Evolutionary conservation across 2,888 invertebrate species (phyloP).

Genomic region (Ptychoptera albimana): DNA sequence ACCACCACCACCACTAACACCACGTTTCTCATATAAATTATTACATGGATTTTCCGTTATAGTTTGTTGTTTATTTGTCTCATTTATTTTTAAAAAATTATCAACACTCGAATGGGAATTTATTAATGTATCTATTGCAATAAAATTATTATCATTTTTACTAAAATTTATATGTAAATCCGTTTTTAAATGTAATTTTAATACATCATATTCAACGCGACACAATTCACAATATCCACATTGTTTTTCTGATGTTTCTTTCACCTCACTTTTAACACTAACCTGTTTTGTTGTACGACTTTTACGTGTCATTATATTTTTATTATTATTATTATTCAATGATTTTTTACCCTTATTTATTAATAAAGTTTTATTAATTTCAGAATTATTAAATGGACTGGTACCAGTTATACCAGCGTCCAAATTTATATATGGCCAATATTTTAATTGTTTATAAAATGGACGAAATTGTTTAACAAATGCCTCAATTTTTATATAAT

Average conservation of each 20-base stretch:
- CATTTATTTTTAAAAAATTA: conserved; percentile 46
- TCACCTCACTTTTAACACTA: conserved; percentile 2
- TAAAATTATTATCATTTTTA: conserved; percentile 55
- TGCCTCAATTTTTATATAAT: conserved; percentile 54
- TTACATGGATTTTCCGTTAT: conserved; percentile 28
- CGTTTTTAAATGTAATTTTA: conserved; percentile 53
- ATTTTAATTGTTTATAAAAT: conserved; percentile 26
- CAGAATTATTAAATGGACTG: conserved; percentile 8
- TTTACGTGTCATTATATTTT: conserved; percentile 23
- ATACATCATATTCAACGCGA: conserved; percentile 52
- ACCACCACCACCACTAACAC: too few relatives aligned
- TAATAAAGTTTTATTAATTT: background rate
- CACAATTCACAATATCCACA: conserved; percentile 71
- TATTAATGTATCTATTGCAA: conserved; percentile 57
- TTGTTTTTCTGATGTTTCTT: conserved; percentile 24
- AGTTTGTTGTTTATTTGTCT: conserved; percentile 32
- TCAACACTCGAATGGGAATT: conserved; percentile 48
- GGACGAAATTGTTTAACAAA: conserved; percentile 24
- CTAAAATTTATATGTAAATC: conserved; percentile 59
- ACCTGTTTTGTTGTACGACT: conserved; percentile 16
- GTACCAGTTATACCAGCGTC: conserved; percentile 10
- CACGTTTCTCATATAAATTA: background rate
- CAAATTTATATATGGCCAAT: conserved; percentile 28
- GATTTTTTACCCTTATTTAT: background rate
- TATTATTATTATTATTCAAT: background rate